phyloP scores from a whole-genome alignment of 2,888 invertebrate species.

The Miltochrista miniata region DNA sequence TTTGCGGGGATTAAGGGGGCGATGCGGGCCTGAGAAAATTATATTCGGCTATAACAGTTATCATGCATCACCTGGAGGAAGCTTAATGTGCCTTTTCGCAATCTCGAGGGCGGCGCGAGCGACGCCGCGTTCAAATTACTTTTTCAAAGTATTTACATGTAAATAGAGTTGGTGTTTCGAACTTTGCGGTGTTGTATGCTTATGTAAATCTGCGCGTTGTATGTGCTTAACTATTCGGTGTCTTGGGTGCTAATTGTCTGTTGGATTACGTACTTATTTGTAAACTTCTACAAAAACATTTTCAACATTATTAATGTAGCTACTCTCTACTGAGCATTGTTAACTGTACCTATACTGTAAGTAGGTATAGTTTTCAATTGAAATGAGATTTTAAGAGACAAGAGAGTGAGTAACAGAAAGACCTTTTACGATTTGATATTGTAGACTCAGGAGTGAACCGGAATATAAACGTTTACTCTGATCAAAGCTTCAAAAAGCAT shows the following conservation, averaged over 20 bases:
- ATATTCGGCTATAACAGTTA: constrained; percentile 84
- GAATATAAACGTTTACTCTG: too few relatives aligned
- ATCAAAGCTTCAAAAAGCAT: too few relatives aligned
- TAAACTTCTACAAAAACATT: too few relatives aligned
- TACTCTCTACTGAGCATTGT: too few relatives aligned
- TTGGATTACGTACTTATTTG: too few relatives aligned
- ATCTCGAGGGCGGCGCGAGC: constrained; percentile 79
- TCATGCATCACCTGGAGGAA: constrained; percentile 83
- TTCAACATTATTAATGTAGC: too few relatives aligned
- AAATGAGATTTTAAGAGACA: too few relatives aligned
- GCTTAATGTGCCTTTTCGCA: constrained; percentile 82
- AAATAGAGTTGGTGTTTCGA: constrained; percentile 72
- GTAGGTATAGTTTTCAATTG: too few relatives aligned
- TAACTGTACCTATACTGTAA: too few relatives aligned
- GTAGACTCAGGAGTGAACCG: too few relatives aligned
- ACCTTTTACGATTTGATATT: too few relatives aligned
- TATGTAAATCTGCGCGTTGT: constrained; percentile 28
- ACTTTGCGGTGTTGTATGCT: constrained; percentile 57
- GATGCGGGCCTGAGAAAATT: constrained; percentile 81
- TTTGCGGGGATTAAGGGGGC: constrained; percentile 82
- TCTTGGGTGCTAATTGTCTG: background rate
- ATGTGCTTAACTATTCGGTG: constrained; percentile 7
- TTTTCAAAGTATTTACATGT: constrained; percentile 84
- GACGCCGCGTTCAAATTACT: constrained; percentile 79
- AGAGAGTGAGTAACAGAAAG: too few relatives aligned